Base-by-base conservation (phyloP, 2,797 vertebrate genomes). In the Tadarida brasiliensis region DNA sequence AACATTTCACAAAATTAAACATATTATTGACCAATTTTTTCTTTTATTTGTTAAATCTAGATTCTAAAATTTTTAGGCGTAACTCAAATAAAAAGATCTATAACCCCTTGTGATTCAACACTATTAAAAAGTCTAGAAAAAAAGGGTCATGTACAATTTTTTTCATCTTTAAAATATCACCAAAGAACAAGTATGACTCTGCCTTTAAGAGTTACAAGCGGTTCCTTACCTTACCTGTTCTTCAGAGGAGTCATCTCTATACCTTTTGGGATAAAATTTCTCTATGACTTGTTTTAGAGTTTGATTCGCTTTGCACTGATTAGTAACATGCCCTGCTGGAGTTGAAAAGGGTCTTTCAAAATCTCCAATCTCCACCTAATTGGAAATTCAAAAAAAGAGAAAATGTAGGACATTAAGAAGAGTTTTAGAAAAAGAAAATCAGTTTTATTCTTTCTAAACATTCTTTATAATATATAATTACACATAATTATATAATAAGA, bases 361-460 rank as follows among this genome's bases (percentile, higher is more conserved):
- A 98, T 99, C 99, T 90, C 99, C 99, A 97, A 99, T 99, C 95
- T 99, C 99, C 95, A 99, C 99, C 99, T 99, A 96, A 84, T 87
- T 20, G 54, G 30, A 96, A 97, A 87, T 56, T 11, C 77, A 94
- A 0, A 0, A 0, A 94, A 86, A 89, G 84, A 96, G 35, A 97
- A 92, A 61, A 35, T 7, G 76, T 26, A 70, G n/a, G 26, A 20
- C 68, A 80, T 49, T 73, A 12, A 78, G 73, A 91, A 88, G 35
- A 77, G 28, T 35, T 95, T 33, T 3, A 78, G 78, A 88, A 85
- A 88, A 85, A 90, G 71, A 67, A 94, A 95, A 73, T 83, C 24
- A 63, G 16, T 74, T 95, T 73, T 68, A 71, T 11, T 95, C 57
- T 91, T 91, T 73, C 3, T 71, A 91, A 92, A 78, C 22, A 87